Percentiles rank a stretch among this genome's conserved stretches.
Evolutionary conservation across 2,797 vertebrate species (phyloP).

Genomic region (Melanotaenia parkinsoni): DNA sequence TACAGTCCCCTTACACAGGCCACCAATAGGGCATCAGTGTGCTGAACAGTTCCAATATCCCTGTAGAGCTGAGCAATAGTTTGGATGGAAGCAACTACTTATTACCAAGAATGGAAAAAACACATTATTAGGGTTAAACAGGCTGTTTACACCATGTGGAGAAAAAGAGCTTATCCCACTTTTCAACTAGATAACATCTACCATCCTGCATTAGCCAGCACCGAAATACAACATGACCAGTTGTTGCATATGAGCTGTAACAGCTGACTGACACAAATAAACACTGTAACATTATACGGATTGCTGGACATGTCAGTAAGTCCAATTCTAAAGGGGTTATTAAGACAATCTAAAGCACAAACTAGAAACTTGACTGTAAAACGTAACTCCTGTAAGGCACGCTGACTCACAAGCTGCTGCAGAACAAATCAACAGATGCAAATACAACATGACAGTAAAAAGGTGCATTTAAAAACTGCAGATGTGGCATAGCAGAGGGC

Average conservation of each 20-base stretch:
- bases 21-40: constrained; percentile 52
- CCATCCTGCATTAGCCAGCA: neutral
- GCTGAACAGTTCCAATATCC: constrained; percentile 41
- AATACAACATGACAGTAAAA: neutral
- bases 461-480: neutral
- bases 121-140: neutral
- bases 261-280: constrained; percentile 3
- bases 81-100: constrained; percentile 1
- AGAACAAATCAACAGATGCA: neutral
- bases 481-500: neutral
- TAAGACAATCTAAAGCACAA: neutral
- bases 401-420: neutral
- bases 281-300: neutral
- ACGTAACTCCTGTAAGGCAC: neutral
- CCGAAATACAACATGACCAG: neutral
- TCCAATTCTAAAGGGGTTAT: neutral
- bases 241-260: neutral
- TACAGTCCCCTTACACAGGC: constrained; percentile 62
- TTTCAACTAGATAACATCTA: neutral
- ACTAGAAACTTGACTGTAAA: neutral
- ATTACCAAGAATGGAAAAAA: neutral
- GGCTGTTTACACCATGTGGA: neutral
- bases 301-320: neutral
- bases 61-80: constrained; percentile 11
- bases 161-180: neutral